Conservation (phyloP, 2,888 invertebrate genomes). For the Tiliacea aurago region DNA sequence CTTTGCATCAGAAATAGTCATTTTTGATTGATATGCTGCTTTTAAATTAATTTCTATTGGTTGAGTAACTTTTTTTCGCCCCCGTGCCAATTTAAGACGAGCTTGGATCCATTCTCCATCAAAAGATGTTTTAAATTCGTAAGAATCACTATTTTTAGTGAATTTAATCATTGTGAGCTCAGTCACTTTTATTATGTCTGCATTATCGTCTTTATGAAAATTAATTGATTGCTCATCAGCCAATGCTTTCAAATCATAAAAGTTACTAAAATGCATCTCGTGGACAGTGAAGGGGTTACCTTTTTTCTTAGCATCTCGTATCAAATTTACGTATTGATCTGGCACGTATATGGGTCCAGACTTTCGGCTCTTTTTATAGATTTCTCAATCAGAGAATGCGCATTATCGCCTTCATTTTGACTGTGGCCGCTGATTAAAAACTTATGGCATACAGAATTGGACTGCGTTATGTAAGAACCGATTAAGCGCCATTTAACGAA, state of each 20-base stretch:
- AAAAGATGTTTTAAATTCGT: background rate
- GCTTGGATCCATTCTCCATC: background rate
- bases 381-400: background rate
- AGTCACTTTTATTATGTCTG: background rate
- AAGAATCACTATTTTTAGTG: slow-evolving; percentile 1
- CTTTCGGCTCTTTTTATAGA: slow-evolving; percentile 17
- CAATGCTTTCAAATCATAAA: slow-evolving; percentile 32
- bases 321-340: no score
- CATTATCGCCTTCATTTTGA: slow-evolving; percentile 1
- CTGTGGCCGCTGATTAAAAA: background rate
- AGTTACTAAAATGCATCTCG: slow-evolving; percentile 33
- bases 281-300: slow-evolving; percentile 30
- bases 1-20: slow-evolving; percentile 6
- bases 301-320: slow-evolving; percentile 13
- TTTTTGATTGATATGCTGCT: slow-evolving; percentile 3
- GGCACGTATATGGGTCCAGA: slow-evolving; percentile 46
- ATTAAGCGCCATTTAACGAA: no score
- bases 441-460: background rate
- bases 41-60: background rate
- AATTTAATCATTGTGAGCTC: slow-evolving; percentile 6
- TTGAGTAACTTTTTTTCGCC: background rate
- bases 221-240: slow-evolving; percentile 31
- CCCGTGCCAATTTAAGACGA: background rate
- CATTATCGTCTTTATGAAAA: slow-evolving; percentile 16
- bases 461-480: no score